These are phyloP conservation scores for Pogonocherus hispidulus DNA, from an alignment of 2,888 invertebrate genomes.

Conservation along the genomic window DNA sequence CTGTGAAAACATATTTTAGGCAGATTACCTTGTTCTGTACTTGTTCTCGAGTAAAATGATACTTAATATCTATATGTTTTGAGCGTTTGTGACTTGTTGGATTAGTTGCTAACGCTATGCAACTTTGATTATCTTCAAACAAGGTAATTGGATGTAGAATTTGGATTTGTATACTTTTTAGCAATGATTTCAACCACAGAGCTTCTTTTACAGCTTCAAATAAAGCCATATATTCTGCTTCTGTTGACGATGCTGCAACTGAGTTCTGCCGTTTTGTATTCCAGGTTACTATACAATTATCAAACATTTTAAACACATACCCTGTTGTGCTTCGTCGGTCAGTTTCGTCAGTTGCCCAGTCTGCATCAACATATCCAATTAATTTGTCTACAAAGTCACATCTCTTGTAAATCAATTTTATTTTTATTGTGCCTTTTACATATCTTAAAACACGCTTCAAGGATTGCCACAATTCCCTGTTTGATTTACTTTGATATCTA, in stretches of 20 bases:
- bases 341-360: conserved; percentile 48
- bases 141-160: conserved; percentile 44
- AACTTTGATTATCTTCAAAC: conserved; percentile 60
- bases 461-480: conserved; percentile 51
- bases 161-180: conserved; percentile 47
- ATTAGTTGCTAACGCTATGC: conserved; percentile 57
- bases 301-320: conserved; percentile 51
- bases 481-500: conserved; percentile 53
- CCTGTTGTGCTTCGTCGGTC: conserved; percentile 48
- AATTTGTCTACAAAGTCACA: conserved; percentile 46
- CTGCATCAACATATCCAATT: conserved; percentile 56
- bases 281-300: conserved; percentile 56
- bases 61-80: not conserved
- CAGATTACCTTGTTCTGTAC: conserved; percentile 5
- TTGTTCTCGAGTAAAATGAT: conserved; percentile 1
- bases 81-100: conserved; percentile 32
- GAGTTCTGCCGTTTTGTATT: conserved; percentile 56
- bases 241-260: conserved; percentile 56
- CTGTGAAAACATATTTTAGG: conserved; percentile 2
- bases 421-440: conserved; percentile 52
- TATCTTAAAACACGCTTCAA: conserved; percentile 55
- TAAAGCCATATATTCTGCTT: conserved; percentile 46
- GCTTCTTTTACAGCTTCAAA: conserved; percentile 58
- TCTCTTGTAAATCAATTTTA: conserved; percentile 51
- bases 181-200: conserved; percentile 56